phyloP scores from a whole-genome alignment of 2,113 vertebrate species.

The Lates calcarifer region DNA sequence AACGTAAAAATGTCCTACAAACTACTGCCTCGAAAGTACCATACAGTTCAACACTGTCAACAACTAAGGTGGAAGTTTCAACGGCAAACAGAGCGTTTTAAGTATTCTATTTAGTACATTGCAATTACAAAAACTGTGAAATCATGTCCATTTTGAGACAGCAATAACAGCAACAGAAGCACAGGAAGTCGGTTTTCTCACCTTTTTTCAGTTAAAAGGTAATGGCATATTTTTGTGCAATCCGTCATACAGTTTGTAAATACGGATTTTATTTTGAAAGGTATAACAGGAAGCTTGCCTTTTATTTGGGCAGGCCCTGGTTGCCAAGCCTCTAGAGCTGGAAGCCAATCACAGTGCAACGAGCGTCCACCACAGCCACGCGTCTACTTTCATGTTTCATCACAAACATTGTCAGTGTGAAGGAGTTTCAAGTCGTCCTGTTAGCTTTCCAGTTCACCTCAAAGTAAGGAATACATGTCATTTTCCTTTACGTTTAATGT shows the following conservation, averaged over 20 bases:
- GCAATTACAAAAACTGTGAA: too few species aligned
- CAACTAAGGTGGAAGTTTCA: too few species aligned
- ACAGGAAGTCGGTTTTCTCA: background rate
- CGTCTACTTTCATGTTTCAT: background rate
- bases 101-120: too few species aligned
- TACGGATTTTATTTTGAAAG: slow-evolving; percentile 26
- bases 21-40: too few species aligned
- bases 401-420: background rate
- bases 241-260: too few species aligned
- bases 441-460: accelerated
- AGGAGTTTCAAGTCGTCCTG: background rate
- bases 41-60: too few species aligned
- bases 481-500: background rate
- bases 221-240: background rate
- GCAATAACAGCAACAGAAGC: background rate
- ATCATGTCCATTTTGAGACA: too few species aligned
- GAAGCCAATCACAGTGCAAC: slow-evolving; percentile 31
- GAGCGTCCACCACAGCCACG: background rate
- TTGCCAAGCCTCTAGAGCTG: slow-evolving; percentile 7
- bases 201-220: background rate
- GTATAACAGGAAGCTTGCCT: background rate
- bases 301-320: background rate
- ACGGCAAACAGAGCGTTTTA: too few species aligned
- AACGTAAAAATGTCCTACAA: too few species aligned
- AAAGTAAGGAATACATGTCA: slow-evolving; percentile 23